Conservation (phyloP, 2,888 invertebrate genomes). For the Heliconius cydno region DNA sequence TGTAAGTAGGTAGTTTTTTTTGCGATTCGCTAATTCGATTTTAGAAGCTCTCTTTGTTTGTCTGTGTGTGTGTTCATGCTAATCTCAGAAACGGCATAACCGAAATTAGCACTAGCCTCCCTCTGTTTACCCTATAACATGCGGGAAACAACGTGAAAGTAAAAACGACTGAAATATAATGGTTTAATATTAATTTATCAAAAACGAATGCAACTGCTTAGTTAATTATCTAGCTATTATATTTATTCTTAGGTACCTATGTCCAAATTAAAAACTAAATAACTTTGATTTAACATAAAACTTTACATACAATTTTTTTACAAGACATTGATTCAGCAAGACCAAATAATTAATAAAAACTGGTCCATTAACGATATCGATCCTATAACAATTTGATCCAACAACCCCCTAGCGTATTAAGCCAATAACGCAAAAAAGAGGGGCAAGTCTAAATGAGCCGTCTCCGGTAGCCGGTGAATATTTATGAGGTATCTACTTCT, state of each 20-base stretch:
- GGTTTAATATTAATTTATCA: not conserved
- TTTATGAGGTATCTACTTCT: constrained; percentile 74
- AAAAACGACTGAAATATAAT: too few species aligned
- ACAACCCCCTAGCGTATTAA: constrained; percentile 77
- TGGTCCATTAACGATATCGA: constrained; percentile 77
- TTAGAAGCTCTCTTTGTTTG: too few species aligned
- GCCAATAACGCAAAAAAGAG: constrained; percentile 81
- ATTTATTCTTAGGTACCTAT: too few species aligned
- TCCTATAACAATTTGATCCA: constrained; percentile 73
- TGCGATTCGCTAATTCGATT: too few species aligned
- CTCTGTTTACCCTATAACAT: too few species aligned
- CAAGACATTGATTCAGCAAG: constrained; percentile 51
- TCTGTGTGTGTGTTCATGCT: too few species aligned
- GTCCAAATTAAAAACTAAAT: not conserved
- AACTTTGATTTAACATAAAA: not conserved
- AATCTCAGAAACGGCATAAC: too few species aligned
- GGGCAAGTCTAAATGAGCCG: constrained; percentile 78
- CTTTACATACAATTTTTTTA: not conserved
- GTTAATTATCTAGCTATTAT: too few species aligned
- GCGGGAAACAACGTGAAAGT: too few species aligned
- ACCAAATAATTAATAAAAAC: constrained; percentile 74
- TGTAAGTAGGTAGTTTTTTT: too few species aligned
- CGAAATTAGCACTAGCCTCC: too few species aligned
- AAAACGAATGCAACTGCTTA: not conserved
- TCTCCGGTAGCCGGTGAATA: constrained; percentile 79